Percentiles rank a stretch among this genome's conserved stretches.
Conservation (phyloP, 2,797 vertebrate species). For the Carcharodon carcharias region DNA sequence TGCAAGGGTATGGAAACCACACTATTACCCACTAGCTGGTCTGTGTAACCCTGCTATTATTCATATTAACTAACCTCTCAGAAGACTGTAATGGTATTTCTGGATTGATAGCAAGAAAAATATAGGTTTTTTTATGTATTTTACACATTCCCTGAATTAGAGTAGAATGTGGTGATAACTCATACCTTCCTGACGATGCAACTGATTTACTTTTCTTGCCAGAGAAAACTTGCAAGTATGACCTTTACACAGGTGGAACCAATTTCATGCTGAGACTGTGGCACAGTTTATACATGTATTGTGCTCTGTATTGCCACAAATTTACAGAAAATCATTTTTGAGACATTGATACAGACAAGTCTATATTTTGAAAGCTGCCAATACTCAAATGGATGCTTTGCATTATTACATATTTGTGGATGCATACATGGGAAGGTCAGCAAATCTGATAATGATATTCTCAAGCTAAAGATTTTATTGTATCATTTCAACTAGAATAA, state of each 20-base stretch:
- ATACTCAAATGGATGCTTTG: not conserved
- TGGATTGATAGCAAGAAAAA: constrained; percentile 15
- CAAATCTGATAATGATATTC: not conserved
- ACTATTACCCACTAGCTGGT: not conserved
- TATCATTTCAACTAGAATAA: not conserved
- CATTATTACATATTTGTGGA: no score
- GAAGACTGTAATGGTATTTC: not conserved
- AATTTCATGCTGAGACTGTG: not conserved
- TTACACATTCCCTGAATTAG: not conserved
- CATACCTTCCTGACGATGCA: not conserved
- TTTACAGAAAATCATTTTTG: not conserved
- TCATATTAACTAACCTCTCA: constrained; percentile 3
- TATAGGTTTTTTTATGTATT: not conserved
- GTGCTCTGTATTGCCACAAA: not conserved
- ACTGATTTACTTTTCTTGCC: not conserved
- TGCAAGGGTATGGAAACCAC: not conserved
- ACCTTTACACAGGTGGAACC: not conserved
- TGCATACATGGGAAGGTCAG: not conserved
- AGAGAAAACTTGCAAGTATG: not conserved
- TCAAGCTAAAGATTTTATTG: not conserved
- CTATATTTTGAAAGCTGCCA: not conserved
- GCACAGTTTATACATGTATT: not conserved
- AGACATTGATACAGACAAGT: not conserved
- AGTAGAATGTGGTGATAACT: not conserved
- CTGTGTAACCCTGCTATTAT: not conserved